Evolutionary conservation across 2,797 vertebrate genomes (phyloP), one percentile per base, ranked within the genome.

Genomic region (Hemitrygon akajei): DNA sequence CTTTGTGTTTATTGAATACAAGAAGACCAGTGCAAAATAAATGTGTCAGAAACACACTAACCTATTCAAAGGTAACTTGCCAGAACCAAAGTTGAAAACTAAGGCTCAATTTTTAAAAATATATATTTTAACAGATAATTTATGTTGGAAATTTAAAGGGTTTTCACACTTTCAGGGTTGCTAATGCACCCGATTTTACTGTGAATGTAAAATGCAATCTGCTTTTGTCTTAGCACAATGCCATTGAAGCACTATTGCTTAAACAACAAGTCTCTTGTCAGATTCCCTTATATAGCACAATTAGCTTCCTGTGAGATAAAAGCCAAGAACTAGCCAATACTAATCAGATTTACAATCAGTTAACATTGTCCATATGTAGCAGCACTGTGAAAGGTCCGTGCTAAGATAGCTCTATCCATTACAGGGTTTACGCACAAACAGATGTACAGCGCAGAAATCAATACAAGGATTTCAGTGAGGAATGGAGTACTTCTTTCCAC

Each of bases 291-390:
- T 86, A 75, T 73, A 94, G 58, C 63, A 91, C 94, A 86, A 63
- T 69, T 94, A 79, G 76, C 69, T 92, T 93, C 94, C 93, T 75
- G 80, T 93, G 93, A 94, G 40, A 82, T 75, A 69, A 93, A 94
- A 93, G 93, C 93, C 40, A 91, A 86, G 75, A 9, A 2, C 37
- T 93, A 87, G 75, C 37, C 60, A 94, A 93, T 14, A 77, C 93
- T 94, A 94, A 94, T 94, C 81, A 82, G 75, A 94, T 94, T 79
- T 94, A 80, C 66, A 66, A 7, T 93, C 56, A 76, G 66, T 81
- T 94, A 82, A 93, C 30, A 5, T 79, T 87, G 34, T 75, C 94
- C 75, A 84, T 2, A 0, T 47, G 93, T 75, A 84, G 37, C 58
- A 71, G 27, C 94, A 18, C 27, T 58, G 93, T 66, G n/a, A 82